phyloP scores from a whole-genome alignment of 2,888 invertebrate species.

The Lamellibrachia satsuma region DNA sequence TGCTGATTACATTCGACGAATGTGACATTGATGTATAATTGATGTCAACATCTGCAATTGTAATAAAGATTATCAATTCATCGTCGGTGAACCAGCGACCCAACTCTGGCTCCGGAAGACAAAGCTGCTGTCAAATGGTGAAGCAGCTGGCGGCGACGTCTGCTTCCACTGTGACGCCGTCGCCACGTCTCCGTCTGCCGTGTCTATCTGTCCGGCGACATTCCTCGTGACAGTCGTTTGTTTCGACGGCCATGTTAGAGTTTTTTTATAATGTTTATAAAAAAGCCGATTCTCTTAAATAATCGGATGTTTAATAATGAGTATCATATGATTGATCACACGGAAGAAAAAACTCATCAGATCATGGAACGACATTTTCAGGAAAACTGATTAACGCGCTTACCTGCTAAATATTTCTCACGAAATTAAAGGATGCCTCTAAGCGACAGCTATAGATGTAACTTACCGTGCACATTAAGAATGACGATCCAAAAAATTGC shows the following conservation, averaged over 20 bases:
- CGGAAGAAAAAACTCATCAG: too few species aligned
- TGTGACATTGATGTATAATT: slow-evolving; percentile 13
- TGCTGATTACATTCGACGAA: background rate
- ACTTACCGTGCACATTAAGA: too few species aligned
- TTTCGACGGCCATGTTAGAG: too few species aligned
- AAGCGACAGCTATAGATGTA: too few species aligned
- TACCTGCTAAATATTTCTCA: too few species aligned
- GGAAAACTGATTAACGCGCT: too few species aligned
- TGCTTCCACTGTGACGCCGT: background rate
- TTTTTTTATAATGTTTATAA: background rate
- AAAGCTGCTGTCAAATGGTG: background rate
- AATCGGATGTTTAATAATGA: too few species aligned
- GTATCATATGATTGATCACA: too few species aligned
- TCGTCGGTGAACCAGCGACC: background rate
- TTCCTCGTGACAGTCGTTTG: background rate
- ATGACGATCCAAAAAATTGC: too few species aligned
- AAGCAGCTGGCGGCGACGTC: background rate
- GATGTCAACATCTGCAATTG: slow-evolving; percentile 10
- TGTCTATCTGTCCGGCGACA: background rate
- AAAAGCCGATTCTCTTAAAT: background rate
- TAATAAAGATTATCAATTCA: background rate
- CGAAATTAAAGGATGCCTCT: too few species aligned
- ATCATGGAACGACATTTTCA: too few species aligned
- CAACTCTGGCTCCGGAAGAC: background rate
- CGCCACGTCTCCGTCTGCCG: background rate